Conservation (phyloP, 2,113 vertebrate genomes). For the Tetraodon nigroviridis region DNA sequence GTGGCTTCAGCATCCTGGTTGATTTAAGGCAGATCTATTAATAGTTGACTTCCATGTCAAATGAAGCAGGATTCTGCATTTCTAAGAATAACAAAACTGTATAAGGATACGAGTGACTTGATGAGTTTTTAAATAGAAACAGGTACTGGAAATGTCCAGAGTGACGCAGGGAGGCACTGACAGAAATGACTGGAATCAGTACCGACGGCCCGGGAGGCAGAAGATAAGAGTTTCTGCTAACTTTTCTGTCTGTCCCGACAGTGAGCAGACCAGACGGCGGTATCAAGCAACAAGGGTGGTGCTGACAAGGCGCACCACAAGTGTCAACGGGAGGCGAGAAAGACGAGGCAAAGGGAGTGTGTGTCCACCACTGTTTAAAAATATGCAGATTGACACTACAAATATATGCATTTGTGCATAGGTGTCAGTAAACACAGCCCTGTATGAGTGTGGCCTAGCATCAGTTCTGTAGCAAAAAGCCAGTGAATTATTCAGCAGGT, state of each 20-base stretch:
- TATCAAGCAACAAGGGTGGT: slow-evolving; percentile 45
- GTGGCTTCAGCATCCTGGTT: slow-evolving; percentile 49
- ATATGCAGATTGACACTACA: slow-evolving; percentile 30
- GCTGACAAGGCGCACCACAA: slow-evolving; percentile 53
- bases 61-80: too few species aligned
- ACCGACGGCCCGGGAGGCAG: not conserved
- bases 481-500: slow-evolving; percentile 74
- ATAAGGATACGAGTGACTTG: slow-evolving; percentile 1
- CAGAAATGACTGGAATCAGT: slow-evolving; percentile 14
- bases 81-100: slow-evolving; percentile 9
- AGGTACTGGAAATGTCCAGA: slow-evolving; percentile 10
- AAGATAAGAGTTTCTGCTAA: slow-evolving; percentile 39
- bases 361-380: slow-evolving; percentile 31
- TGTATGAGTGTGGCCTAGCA: slow-evolving; percentile 53
- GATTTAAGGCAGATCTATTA: slow-evolving; percentile 57
- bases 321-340: slow-evolving; percentile 44
- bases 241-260: slow-evolving; percentile 39
- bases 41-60: slow-evolving; percentile 35
- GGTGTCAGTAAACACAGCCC: slow-evolving; percentile 29
- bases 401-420: slow-evolving; percentile 17
- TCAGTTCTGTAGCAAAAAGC: slow-evolving; percentile 54
- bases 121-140: slow-evolving; percentile 27
- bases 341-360: slow-evolving; percentile 9
- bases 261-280: slow-evolving; percentile 11
- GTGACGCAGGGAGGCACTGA: slow-evolving; percentile 3